A percentile compares a stretch with the other conserved stretches of the same genome.
Conservation (phyloP, 2,888 invertebrate genomes). For the Elysia crispata region DNA sequence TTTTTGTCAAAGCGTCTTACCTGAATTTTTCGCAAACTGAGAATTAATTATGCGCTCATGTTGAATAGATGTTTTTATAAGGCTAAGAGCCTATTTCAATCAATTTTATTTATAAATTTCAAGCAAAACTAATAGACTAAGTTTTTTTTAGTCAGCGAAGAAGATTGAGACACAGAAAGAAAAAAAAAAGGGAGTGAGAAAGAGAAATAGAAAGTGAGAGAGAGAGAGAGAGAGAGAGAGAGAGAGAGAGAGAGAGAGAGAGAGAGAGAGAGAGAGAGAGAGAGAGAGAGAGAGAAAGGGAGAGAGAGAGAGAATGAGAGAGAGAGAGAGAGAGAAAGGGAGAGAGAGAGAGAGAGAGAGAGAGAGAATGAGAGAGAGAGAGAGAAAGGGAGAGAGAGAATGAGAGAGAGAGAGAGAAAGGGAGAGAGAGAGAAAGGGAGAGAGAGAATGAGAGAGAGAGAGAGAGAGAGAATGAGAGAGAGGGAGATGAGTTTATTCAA, state of each 20-base stretch:
- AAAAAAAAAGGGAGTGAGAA: background rate
- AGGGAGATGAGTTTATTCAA: background rate
- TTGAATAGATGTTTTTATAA: too few species aligned
- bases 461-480: background rate
- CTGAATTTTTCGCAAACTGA: too few species aligned
- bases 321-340: background rate
- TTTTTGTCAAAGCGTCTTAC: too few species aligned
- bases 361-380: background rate
- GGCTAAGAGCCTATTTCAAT: too few species aligned
- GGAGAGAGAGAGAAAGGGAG: background rate
- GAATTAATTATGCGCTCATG: too few species aligned
- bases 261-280: background rate
- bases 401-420: background rate
- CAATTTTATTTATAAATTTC: too few species aligned
- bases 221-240: conserved; percentile 10
- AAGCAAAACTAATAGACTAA: too few species aligned
- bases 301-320: conserved; percentile 2
- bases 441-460: background rate
- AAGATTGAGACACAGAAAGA: too few species aligned
- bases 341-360: background rate
- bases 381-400: background rate
- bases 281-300: background rate
- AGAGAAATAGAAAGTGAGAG: background rate
- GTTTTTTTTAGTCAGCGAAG: too few species aligned
- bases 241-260: conserved; percentile 2